Base-by-base conservation (phyloP, 2,113 vertebrate genomes). In the Aspidoscelis tigris region DNA sequence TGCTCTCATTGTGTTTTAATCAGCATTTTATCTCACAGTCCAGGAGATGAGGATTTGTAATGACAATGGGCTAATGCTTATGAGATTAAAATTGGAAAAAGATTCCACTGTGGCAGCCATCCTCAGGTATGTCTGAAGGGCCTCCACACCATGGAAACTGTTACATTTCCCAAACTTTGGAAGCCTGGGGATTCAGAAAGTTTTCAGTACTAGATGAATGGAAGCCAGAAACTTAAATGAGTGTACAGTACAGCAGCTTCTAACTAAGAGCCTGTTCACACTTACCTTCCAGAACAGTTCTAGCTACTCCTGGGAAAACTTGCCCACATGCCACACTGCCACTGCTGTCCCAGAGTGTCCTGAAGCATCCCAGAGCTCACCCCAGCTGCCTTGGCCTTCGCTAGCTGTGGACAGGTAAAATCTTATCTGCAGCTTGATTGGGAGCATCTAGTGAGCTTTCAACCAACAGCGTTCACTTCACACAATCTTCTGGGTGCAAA, bases 161-260 rank as follows among this genome's bases (percentile, higher is more conserved):
- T 26, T 85, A 80, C 80, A 69, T 80, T 85, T 85, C 55, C 70
- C 83, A 85, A 84, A 74, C 21, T n/a, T 74, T 80, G 50, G 70
- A 6, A 43, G 44, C 1, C 43, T 26, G 73, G 77, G 44, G 83
- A 74, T 80, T 73, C 73, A 79, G 26, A 53, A 55, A 80, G 70
- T 73, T 18, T 33, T 73, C 55, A 4, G 64, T 20, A 53, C 43
- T 33, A 65, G n/a, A 21, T 18, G 55, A 84, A 74, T 10, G 22
- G 14, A 24, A 85, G 55, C 76, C 76, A 74, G 58, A 64, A 85
- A 43, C 70, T 26, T 68, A 69, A 73, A 9, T 73, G 55, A 73
- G 22, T 24, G 53, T 55, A 65, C 43, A 73, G 55, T 21, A 69
- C 78, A 61, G 69, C 50, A 50, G 16, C 7, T 61, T 78, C 53